Base-by-base conservation (phyloP, 2,797 vertebrate species). In the Gadopsis marmoratus region DNA sequence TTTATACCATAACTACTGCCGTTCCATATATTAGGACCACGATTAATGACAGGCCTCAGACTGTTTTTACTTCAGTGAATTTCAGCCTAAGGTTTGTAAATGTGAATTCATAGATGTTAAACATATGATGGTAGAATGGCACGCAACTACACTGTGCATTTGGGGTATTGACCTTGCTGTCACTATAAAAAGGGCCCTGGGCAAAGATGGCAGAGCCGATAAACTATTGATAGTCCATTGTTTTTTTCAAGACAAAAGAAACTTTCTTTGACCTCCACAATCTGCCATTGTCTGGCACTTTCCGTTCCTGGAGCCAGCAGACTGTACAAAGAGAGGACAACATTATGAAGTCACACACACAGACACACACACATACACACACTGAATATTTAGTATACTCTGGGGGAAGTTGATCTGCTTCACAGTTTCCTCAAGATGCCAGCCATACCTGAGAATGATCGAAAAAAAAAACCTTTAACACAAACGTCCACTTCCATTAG, bases 191-290 rank as follows among this genome's bases (percentile, higher is more conserved):
- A 55, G 6, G 19, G 2, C 10, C 29, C 17, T 19, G 51, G 66
- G 23, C 39, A 12, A 19, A 41, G 78, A 83, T 76, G 63, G 69
- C 58, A 71, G 51, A 71, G 74, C 66, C 82, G 70, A 68, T 84
- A 72, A 76, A 75, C 82, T 74, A 82, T 81, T 75, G 80, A 85
- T 83, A 80, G 47, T 73, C 62, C 67, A 91, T 89, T 94, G 90
- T 66, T 66, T 55, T 72, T 62, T 63, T 56, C 7, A n/a, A 70
- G 61, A 91, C 86, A n/a, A 92, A 91, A 92, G 86, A 84, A 85
- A 91, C 88, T 88, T 83, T 91, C 71, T 84, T 84, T 83, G 83
- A 76, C 73, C 81, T 65, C 39, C 56, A 88, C 85, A 93, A 82
- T 83, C 79, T 76, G 59, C 83, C 56, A 92, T 93, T 94, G 90